These are phyloP conservation scores for Temnothorax rugatulus DNA, from an alignment of 2,888 invertebrate genomes.

Conservation along the genomic window DNA sequence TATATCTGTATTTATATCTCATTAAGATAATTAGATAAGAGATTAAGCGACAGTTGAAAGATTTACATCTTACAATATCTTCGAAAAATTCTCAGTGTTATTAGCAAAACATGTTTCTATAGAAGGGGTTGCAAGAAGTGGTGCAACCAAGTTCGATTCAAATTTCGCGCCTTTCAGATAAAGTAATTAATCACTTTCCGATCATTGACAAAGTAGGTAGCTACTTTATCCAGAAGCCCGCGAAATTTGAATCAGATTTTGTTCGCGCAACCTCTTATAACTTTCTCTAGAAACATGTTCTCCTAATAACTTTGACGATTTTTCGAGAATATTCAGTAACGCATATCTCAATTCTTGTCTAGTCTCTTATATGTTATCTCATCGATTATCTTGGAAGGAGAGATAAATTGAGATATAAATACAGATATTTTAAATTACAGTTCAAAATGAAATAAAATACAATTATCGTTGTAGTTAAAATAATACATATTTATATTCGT, in stretches of 20 bases:
- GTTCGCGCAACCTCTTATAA: background rate
- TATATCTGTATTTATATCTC: background rate
- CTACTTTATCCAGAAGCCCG: background rate
- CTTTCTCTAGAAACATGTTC: background rate
- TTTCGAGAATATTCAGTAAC: background rate
- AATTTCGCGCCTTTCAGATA: background rate
- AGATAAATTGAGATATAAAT: background rate
- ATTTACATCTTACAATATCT: background rate
- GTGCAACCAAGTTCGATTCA: background rate
- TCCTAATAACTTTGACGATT: background rate
- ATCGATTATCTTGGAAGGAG: background rate
- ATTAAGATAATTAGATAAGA: background rate
- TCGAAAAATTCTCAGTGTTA: background rate
- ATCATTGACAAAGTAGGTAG: background rate
- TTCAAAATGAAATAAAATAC: background rate
- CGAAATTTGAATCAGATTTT: background rate
- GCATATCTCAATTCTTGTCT: background rate
- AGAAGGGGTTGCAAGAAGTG: background rate
- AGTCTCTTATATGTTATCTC: background rate
- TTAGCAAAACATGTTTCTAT: background rate
- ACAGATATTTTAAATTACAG: background rate
- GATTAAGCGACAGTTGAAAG: background rate
- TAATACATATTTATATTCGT: slow-evolving; percentile 22
- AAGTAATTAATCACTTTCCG: background rate
- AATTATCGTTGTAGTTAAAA: slow-evolving; percentile 8